Base-by-base conservation (phyloP, 2,888 invertebrate species). In the Phortica okadai region DNA sequence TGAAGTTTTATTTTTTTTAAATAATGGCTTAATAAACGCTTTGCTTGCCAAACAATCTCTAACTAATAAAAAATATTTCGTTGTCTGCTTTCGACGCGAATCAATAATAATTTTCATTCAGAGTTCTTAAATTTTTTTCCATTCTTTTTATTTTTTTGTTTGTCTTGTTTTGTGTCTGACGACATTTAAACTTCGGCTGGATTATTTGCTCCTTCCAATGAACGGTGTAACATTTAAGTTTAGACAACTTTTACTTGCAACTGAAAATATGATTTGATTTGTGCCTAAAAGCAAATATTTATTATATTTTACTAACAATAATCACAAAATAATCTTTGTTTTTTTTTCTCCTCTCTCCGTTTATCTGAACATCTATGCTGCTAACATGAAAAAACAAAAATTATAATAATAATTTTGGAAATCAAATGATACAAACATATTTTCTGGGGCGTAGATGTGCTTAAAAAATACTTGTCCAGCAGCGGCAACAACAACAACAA, bases 341-440 rank as follows among this genome's bases (percentile, higher is more conserved):
- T 44, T 67, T 67, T 69, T 87, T 87, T 86, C 83, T 85, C 87
- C 87, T 86, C 84, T 85, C 80, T 83, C 25, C 25, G 16, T 67
- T 79, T 81, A 33, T 86, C 76, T 54, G 79, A 88, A 85, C 87
- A 86, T 87, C 83, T 87, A 88, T 86, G 85, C 85, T 86, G 88
- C 85, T 85, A 88, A 86, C 87, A 76, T 76, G 78, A 84, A 78
- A 69, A 56, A 67, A 72, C 77, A 66, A 74, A 76, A 76, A 70
- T 33, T 33, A 33, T 33, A 33, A 33, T 1, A 33, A 33, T 33
- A 33, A 33, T 33, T 33, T 1, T 33, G 33, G 33, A 33, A 33
- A 33, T 33, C 62, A 78, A 21, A 77, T 64, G 21, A n/a, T 64
- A 45, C n/a, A 44, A 62, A 74, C 25, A 74, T 41, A 42, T 44